phyloP scores from a whole-genome alignment of 2,888 invertebrate species.

The Tupiocoris notatus region DNA sequence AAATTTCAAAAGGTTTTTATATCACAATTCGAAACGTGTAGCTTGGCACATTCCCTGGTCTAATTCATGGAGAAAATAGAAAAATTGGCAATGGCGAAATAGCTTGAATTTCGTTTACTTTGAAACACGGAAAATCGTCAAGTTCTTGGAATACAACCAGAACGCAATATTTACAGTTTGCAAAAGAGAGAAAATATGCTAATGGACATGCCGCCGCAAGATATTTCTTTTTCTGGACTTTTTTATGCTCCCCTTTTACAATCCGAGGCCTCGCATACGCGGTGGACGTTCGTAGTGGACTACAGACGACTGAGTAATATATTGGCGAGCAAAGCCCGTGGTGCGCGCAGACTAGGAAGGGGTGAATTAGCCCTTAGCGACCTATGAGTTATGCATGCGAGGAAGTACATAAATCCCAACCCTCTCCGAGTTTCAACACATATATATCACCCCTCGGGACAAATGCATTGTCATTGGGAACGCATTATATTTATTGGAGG shows the following conservation, averaged over 20 bases:
- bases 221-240: background rate
- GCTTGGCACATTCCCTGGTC: too few relatives aligned
- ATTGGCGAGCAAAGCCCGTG: slow-evolving; percentile 19
- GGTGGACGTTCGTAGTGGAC: slow-evolving; percentile 33
- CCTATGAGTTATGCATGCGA: slow-evolving; percentile 42
- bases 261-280: slow-evolving; percentile 18
- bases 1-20: too few relatives aligned
- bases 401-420: slow-evolving; percentile 41
- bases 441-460: slow-evolving; percentile 41
- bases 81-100: too few relatives aligned
- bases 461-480: slow-evolving; percentile 48
- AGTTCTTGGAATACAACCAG: background rate
- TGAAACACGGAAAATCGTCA: background rate
- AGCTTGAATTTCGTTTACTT: background rate
- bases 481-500: slow-evolving; percentile 47
- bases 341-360: slow-evolving; percentile 18
- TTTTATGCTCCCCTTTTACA: background rate
- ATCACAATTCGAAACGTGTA: too few relatives aligned
- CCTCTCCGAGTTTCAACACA: slow-evolving; percentile 15
- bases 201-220: slow-evolving; percentile 33
- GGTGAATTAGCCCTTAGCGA: slow-evolving; percentile 41
- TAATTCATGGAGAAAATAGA: too few relatives aligned
- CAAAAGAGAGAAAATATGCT: slow-evolving; percentile 15
- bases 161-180: background rate
- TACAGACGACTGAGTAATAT: slow-evolving; percentile 21